Evolutionary conservation across 2,888 invertebrate species (phyloP), one percentile per base, ranked within the genome.

Genomic region (Polia nebulosa): DNA sequence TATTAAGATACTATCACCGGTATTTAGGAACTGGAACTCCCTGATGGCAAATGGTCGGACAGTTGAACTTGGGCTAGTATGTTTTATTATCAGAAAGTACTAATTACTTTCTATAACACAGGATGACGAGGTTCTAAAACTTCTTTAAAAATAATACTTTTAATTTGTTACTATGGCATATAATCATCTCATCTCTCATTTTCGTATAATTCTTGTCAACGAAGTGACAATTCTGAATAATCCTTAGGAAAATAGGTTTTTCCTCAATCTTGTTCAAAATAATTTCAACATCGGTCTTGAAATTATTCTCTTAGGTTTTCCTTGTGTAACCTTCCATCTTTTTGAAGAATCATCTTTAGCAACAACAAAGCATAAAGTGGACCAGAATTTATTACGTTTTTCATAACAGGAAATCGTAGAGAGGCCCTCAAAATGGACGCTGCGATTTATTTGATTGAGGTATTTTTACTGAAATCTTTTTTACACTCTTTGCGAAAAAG

Each of bases 371-470:
- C 63, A 63, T 58, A 69, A 64, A 82, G 58, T 75, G 60, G 60
- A 65, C 60, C 68, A 53, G 25, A 80, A 75, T 80, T 72, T 67
- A 80, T 76, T 72, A 62, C 68, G 63, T 72, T 65, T 56, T 68
- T 64, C 41, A 49, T 49, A 67, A 75, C 71, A 75, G 80, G 55
- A 78, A 67, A 76, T 79, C 66, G 72, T 71, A 58, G 62, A 56
- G 70, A 78, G 75, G 61, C 69, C 64, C 62, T 80, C 80, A 60
- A 77, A 84, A 77, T 67, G 78, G 69, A 78, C 65, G 73, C 53
- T 45, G 64, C 71, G 69, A 82, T 85, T 80, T 76, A 76, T 78
- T 81, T 76, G 72, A 83, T 82, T 78, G 52, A 52, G 67, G 64
- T 51, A 57, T 78, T 73, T 73, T 77, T 58, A 32, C 76, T 32